A percentile compares a stretch with the other conserved stretches of the same genome.
phyloP scores from a whole-genome alignment of 1,140 invertebrate genomes.

The Drosophila mojavensis region DNA sequence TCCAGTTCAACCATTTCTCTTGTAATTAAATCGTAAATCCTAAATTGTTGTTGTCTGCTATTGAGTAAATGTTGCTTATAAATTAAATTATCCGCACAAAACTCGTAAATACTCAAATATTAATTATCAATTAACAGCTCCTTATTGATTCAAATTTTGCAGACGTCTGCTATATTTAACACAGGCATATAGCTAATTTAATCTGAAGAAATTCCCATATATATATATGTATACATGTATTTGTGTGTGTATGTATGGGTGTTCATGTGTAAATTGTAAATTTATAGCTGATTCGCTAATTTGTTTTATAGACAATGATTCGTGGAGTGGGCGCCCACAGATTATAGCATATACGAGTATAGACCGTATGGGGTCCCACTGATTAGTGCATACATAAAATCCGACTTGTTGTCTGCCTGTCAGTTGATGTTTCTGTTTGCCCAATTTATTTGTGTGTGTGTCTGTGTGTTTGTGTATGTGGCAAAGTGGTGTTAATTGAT shows the following conservation, averaged over 20 bases:
- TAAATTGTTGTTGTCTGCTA: background rate
- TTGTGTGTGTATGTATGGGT: no score
- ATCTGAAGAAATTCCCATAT: conserved; percentile 4
- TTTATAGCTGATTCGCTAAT: conserved; percentile 50
- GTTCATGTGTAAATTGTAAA: conserved; percentile 27
- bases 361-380: conserved; percentile 4
- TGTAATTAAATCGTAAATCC: background rate
- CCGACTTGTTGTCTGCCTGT: conserved; percentile 35
- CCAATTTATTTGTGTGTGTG: conserved; percentile 44
- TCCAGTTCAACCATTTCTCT: background rate
- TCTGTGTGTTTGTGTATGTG: conserved; percentile 26
- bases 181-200: background rate
- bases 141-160: conserved; percentile 36
- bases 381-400: conserved; percentile 48
- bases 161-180: conserved; percentile 3
- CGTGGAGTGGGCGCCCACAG: conserved; percentile 13
- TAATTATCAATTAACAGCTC: conserved; percentile 24
- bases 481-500: conserved; percentile 70
- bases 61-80: background rate
- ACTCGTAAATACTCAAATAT: conserved; percentile 5
- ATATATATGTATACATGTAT: background rate
- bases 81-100: background rate
- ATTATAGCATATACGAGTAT: conserved; percentile 14
- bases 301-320: conserved; percentile 45
- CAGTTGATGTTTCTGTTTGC: conserved; percentile 34